phyloP scores from a whole-genome alignment of 2,888 invertebrate species.

The Taphrorychus bicolor region DNA sequence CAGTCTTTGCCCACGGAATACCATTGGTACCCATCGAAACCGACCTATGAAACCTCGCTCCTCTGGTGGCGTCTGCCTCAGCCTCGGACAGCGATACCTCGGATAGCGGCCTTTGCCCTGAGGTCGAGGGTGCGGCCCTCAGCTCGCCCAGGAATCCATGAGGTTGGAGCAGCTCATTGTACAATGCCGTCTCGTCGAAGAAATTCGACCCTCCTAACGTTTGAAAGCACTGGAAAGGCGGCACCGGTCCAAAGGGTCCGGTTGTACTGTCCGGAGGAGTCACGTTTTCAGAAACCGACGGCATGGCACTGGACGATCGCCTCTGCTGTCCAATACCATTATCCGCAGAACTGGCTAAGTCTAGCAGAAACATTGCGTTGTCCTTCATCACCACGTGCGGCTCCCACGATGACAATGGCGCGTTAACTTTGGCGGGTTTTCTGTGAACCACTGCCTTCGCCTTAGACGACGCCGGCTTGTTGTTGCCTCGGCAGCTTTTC shows the following conservation, averaged over 20 bases:
- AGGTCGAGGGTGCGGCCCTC: no score
- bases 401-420: constrained; percentile 54
- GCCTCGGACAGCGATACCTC: constrained; percentile 65
- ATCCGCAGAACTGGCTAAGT: constrained; percentile 80
- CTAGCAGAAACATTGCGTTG: constrained; percentile 92
- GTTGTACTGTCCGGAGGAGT: constrained; percentile 63
- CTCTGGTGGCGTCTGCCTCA: constrained; percentile 63
- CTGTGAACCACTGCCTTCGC: constrained; percentile 53
- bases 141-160: not conserved
- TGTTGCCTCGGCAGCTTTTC: constrained; percentile 56
- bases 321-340: constrained; percentile 53
- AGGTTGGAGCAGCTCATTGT: constrained; percentile 60
- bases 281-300: constrained; percentile 65
- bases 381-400: constrained; percentile 82
- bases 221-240: constrained; percentile 69
- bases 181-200: constrained; percentile 55
- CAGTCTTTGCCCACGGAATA: constrained; percentile 67
- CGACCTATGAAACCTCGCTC: constrained; percentile 79
- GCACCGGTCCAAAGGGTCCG: constrained; percentile 64
- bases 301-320: constrained; percentile 51
- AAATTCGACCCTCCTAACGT: constrained; percentile 59
- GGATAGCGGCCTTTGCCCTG: constrained; percentile 65
- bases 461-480: constrained; percentile 53
- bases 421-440: constrained; percentile 49
- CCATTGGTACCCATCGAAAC: constrained; percentile 83